Percentiles rank a stretch among this genome's conserved stretches.
Evolutionary conservation across 2,888 invertebrate genomes (phyloP).

Genomic region (Cloeon dipterum): DNA sequence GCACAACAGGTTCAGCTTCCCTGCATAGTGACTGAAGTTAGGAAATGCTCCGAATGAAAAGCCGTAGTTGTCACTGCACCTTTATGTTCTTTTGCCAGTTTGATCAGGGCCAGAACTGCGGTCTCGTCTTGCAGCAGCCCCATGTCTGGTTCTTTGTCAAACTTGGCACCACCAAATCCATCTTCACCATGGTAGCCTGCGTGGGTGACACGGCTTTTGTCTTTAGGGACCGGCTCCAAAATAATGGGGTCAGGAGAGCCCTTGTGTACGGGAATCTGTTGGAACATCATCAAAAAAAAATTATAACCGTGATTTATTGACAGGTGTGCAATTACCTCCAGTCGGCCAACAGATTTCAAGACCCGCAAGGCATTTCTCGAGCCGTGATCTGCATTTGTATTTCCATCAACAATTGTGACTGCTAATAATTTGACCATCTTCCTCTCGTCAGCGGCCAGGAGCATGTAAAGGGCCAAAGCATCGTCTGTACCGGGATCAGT

Average conservation of each 20-base stretch:
- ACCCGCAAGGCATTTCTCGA: constrained; percentile 17
- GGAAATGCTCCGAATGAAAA: no score
- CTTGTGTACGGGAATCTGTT: constrained; percentile 11
- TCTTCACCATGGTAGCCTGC: constrained; percentile 15
- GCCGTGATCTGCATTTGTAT: constrained; percentile 17
- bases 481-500: constrained; percentile 15
- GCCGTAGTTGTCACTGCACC: neutral
- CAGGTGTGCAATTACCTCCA: constrained; percentile 6
- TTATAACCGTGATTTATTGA: neutral
- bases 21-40: constrained; percentile 10
- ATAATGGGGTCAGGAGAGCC: constrained; percentile 10
- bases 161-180: constrained; percentile 14
- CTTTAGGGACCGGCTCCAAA: neutral
- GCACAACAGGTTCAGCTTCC: constrained; percentile 14
- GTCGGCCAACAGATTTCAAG: constrained; percentile 10
- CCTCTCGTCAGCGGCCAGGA: constrained; percentile 10
- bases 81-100: neutral
- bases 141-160: constrained; percentile 7
- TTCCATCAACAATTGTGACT: constrained; percentile 22
- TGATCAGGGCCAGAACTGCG: constrained; percentile 5
- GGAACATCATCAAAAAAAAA: neutral
- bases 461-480: constrained; percentile 13
- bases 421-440: constrained; percentile 17
- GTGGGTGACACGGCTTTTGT: constrained; percentile 3
- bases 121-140: constrained; percentile 10